Evolutionary conservation across 1,140 invertebrate genomes (phyloP).

Genomic region (Zeugodacus cucurbitae): DNA sequence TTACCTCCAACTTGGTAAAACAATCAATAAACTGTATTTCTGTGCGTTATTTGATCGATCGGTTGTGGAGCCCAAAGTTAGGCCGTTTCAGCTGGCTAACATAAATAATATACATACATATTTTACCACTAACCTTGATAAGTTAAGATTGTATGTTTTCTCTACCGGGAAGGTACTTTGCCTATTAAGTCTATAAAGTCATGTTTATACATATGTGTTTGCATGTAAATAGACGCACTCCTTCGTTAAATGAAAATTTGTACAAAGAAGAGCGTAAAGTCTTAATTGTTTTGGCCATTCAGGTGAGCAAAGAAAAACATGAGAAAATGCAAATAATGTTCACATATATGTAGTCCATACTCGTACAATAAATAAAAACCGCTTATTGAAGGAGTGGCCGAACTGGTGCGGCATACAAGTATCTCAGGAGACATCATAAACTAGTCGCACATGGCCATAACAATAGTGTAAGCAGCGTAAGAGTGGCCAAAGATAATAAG

Average conservation of each 20-base stretch:
- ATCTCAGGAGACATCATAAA: slow-evolving; percentile 34
- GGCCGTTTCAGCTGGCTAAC: too few species aligned
- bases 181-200: too few species aligned
- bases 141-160: too few species aligned
- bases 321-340: slow-evolving; percentile 26
- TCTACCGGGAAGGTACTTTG: too few species aligned
- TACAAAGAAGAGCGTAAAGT: background rate
- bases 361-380: background rate
- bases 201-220: too few species aligned
- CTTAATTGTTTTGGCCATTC: slow-evolving; percentile 25
- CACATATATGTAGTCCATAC: background rate
- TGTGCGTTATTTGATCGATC: too few species aligned
- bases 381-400: background rate
- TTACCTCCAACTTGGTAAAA: too few species aligned
- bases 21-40: too few species aligned
- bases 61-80: too few species aligned
- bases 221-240: background rate
- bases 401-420: background rate
- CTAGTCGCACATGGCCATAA: slow-evolving; percentile 12
- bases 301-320: background rate
- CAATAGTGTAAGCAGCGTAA: slow-evolving; percentile 32
- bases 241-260: background rate
- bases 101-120: too few species aligned
- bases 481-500: slow-evolving; percentile 26
- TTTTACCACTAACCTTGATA: too few species aligned